phyloP scores from a whole-genome alignment of 2,888 invertebrate species.

The Pogonocherus hispidulus region DNA sequence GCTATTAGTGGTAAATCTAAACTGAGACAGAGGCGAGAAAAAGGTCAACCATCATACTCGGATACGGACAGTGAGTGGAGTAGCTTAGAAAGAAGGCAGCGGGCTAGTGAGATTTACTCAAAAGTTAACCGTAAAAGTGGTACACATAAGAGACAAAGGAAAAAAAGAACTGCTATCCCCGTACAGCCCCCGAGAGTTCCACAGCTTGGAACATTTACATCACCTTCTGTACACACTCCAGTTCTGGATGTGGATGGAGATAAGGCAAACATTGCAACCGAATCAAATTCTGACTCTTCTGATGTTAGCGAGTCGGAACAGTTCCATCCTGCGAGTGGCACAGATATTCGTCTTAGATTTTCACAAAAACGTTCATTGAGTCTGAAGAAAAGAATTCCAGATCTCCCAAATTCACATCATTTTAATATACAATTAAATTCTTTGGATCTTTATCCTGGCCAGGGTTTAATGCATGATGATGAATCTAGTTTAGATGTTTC shows the following conservation, averaged over 20 bases:
- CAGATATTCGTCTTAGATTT: conserved; percentile 63
- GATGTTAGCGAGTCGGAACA: conserved; percentile 65
- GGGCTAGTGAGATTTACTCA: conserved; percentile 74
- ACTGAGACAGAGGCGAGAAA: conserved; percentile 75
- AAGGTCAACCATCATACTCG: conserved; percentile 81
- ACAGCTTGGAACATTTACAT: conserved; percentile 60
- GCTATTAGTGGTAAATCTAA: conserved; percentile 71
- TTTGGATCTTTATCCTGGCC: conserved; percentile 65
- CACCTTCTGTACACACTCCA: conserved; percentile 64
- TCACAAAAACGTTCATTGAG: conserved; percentile 67
- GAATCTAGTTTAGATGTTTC: conserved; percentile 78
- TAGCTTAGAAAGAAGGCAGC: conserved; percentile 74
- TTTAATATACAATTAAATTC: conserved; percentile 66
- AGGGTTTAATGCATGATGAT: conserved; percentile 73
- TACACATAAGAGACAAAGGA: conserved; percentile 80
- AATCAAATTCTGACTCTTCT: conserved; percentile 67
- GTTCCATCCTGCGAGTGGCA: conserved; percentile 55
- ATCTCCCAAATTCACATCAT: conserved; percentile 73
- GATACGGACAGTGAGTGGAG: conserved; percentile 94
- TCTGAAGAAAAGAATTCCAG: conserved; percentile 66
- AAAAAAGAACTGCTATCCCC: conserved; percentile 84
- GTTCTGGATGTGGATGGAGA: conserved; percentile 60
- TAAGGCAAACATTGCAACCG: conserved; percentile 64
- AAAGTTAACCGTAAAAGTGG: conserved; percentile 79
- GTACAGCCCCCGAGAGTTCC: conserved; percentile 83